phyloP scores from a whole-genome alignment of 2,113 vertebrate genomes.

The Lophotis ruficrista region DNA sequence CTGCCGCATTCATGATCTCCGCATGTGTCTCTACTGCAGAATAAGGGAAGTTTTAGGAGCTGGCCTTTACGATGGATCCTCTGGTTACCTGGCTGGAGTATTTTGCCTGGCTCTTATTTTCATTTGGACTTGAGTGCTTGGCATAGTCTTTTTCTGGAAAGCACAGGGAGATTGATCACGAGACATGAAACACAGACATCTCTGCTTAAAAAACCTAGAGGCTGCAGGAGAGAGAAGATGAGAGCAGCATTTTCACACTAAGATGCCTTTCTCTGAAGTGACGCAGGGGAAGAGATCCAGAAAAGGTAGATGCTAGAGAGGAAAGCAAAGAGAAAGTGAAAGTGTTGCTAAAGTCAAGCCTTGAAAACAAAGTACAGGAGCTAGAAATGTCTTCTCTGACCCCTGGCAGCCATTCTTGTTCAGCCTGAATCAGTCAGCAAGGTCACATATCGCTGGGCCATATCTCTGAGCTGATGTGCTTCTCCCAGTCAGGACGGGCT shows the following conservation, averaged over 20 bases:
- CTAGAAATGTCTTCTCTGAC: neutral
- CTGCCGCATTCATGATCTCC: neutral
- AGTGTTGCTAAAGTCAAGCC: neutral
- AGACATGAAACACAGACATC: neutral
- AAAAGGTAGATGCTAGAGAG: neutral
- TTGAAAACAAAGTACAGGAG: neutral
- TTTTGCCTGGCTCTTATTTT: neutral
- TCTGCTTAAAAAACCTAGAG: neutral
- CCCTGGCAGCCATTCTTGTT: neutral
- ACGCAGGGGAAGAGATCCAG: neutral
- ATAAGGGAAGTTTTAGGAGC: neutral
- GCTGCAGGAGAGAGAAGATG: neutral
- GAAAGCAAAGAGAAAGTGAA: constrained; percentile 39
- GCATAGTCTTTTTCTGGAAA: neutral
- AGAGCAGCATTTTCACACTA: neutral
- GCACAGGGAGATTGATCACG: neutral
- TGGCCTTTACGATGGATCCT: neutral
- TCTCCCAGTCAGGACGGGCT: neutral
- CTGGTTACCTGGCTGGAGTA: neutral
- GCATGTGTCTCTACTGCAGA: neutral
- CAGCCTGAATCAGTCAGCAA: neutral
- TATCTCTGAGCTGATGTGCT: neutral
- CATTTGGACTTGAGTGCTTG: neutral
- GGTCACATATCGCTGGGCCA: neutral
- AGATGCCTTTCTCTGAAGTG: neutral